Evolutionary conservation across 2,888 invertebrate species (phyloP), one percentile per base, ranked within the genome.

Genomic region (Rhagophthalmus giganteus): DNA sequence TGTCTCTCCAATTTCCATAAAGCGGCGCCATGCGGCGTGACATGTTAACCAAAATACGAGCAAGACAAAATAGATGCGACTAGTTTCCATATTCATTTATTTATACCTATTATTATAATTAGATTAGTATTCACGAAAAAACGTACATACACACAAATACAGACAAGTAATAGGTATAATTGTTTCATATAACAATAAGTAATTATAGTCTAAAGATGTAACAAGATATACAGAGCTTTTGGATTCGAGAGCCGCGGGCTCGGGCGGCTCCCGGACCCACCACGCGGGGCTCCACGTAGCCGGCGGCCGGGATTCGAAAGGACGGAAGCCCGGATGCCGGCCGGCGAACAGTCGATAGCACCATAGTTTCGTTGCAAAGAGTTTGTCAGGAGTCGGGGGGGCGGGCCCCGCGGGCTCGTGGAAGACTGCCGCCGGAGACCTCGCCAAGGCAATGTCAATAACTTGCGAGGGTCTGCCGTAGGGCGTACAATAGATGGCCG

Each of bases 321-420:
- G 42, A n/a, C n/a, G 33, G 47, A 54, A 37, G 38, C 54, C 55
- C 50, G 52, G 48, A 31, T 46, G 54, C 49, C 64, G 63, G 61
- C 64, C 64, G 53, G 59, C 66, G 61, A 68, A 64, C 69, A 69
- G 72, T 72, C 72, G 66, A 69, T 74, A 75, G 75, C 74, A 75
- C 74, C 74, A 74, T 70, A 70, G 71, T 65, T 74, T 74, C 74
- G 75, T 75, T 74, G 74, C 74, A 74, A n/a, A 68, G 65, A 66
- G 63, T 66, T 66, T 68, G 55, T 64, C 56, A 55, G 55, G 57
- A 59, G 57, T 52, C 52, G 59, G n/a, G n/a, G 58, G 62, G 57
- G 67, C 66, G 61, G 66, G 64, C 70, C 69, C 72, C 72, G 68
- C 65, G 64, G 65, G 70, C 70, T 71, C 71, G 67, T 74, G 74